Evolutionary conservation across 2,888 invertebrate genomes (phyloP).

Genomic region (Prosapia bicincta): DNA sequence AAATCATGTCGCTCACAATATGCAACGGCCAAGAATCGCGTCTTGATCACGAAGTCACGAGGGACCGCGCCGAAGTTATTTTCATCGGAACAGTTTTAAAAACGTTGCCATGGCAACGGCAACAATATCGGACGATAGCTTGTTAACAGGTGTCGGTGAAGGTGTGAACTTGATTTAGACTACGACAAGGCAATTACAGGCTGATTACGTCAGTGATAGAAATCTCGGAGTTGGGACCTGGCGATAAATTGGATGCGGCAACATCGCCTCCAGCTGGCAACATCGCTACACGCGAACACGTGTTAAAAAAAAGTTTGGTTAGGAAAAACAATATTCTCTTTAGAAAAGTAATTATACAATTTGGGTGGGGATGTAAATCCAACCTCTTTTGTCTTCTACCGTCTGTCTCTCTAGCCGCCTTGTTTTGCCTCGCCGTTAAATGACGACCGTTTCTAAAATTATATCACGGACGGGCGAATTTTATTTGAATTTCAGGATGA

Average conservation of each 20-base stretch:
- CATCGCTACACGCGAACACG: not conserved
- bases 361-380: not conserved
- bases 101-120: too few species aligned
- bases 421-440: too few species aligned
- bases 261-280: not conserved
- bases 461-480: too few species aligned
- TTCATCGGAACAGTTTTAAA: too few species aligned
- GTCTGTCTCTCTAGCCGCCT: too few species aligned
- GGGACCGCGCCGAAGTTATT: too few species aligned
- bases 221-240: not conserved
- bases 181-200: not conserved
- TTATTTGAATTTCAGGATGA: too few species aligned
- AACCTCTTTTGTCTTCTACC: not conserved
- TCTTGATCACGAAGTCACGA: too few species aligned
- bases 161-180: conserved; percentile 2
- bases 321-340: not conserved
- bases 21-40: too few species aligned
- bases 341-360: conserved; percentile 2
- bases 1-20: too few species aligned
- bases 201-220: not conserved
- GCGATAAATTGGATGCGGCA: not conserved
- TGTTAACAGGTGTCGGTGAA: not conserved
- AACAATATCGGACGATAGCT: not conserved
- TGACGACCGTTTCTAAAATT: too few species aligned
- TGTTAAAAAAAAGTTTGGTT: not conserved